phyloP scores from a whole-genome alignment of 2,113 vertebrate genomes.

The Actenoides hombroni region DNA sequence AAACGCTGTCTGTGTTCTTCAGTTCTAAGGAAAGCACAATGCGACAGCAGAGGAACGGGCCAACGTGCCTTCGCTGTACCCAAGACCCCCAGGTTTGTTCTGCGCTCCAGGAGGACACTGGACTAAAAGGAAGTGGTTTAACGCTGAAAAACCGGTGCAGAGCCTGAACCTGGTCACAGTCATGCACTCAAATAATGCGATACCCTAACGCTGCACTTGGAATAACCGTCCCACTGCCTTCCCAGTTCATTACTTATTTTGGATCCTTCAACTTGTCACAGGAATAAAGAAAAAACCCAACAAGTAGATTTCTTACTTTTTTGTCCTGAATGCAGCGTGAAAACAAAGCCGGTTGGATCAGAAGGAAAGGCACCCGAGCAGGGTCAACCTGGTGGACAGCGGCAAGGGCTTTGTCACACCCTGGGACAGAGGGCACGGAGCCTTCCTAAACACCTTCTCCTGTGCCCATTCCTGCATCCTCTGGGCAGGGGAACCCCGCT shows the following conservation, averaged over 20 bases:
- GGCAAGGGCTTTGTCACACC: background rate
- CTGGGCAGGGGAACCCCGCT: background rate
- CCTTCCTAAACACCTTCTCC: rapidly evolving
- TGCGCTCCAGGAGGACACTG: background rate
- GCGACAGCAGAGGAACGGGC: rapidly evolving
- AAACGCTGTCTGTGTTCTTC: rapidly evolving
- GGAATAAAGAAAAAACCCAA: background rate
- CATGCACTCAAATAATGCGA: constrained; percentile 40
- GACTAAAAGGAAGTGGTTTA: background rate
- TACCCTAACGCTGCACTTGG: background rate
- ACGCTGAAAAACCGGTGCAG: rapidly evolving
- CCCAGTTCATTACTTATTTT: constrained; percentile 17
- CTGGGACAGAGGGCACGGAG: background rate
- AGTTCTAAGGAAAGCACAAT: rapidly evolving
- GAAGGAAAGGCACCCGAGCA: background rate
- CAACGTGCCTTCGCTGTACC: rapidly evolving
- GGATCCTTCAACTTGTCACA: constrained; percentile 35
- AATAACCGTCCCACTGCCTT: background rate
- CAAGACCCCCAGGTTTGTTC: background rate
- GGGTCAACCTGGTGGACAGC: background rate
- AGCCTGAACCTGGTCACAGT: constrained; percentile 30
- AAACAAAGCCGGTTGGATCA: constrained; percentile 21
- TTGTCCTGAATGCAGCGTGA: background rate
- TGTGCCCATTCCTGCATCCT: background rate
- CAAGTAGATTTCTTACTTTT: constrained; percentile 31